These are phyloP conservation scores for Mythimna ferrago DNA, from an alignment of 2,888 invertebrate genomes.

Conservation along the genomic window DNA sequence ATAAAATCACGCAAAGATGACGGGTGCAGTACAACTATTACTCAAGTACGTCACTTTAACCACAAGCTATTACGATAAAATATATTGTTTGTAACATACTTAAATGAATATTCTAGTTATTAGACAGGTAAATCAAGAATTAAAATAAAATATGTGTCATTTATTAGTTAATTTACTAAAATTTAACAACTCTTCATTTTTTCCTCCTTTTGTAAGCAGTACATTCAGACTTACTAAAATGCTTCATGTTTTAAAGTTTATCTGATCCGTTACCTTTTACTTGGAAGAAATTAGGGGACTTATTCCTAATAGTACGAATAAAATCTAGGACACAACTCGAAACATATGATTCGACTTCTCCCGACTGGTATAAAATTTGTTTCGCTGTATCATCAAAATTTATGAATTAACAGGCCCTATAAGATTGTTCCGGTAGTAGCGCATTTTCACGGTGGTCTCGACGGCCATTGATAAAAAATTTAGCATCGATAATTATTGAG, in stretches of 20 bases:
- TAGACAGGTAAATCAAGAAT: not conserved
- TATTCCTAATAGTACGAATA: constrained; percentile 3
- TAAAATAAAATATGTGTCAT: too few species aligned
- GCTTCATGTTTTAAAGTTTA: constrained; percentile 19
- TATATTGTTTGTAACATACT: too few species aligned
- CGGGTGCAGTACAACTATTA: constrained; percentile 14
- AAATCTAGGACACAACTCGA: not conserved
- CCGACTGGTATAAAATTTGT: not conserved
- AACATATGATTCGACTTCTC: constrained; percentile 1
- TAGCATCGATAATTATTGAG: constrained; percentile 67
- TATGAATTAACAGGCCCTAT: constrained; percentile 7
- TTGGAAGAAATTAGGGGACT: constrained; percentile 15
- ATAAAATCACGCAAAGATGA: constrained; percentile 36
- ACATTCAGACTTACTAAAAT: constrained; percentile 36
- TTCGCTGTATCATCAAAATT: constrained; percentile 13
- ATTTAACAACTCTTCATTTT: not conserved
- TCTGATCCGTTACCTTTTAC: constrained; percentile 38
- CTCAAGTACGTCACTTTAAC: constrained; percentile 3
- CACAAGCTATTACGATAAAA: not conserved
- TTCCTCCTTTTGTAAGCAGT: not conserved
- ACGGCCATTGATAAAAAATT: constrained; percentile 56
- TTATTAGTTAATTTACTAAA: not conserved
- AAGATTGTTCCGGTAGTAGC: constrained; percentile 10
- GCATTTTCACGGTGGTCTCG: constrained; percentile 31
- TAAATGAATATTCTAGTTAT: not conserved